A percentile compares a stretch with the other conserved stretches of the same genome.
Evolutionary conservation across 2,113 vertebrate species (phyloP).

Genomic region (Nycticryphes semicollaris): DNA sequence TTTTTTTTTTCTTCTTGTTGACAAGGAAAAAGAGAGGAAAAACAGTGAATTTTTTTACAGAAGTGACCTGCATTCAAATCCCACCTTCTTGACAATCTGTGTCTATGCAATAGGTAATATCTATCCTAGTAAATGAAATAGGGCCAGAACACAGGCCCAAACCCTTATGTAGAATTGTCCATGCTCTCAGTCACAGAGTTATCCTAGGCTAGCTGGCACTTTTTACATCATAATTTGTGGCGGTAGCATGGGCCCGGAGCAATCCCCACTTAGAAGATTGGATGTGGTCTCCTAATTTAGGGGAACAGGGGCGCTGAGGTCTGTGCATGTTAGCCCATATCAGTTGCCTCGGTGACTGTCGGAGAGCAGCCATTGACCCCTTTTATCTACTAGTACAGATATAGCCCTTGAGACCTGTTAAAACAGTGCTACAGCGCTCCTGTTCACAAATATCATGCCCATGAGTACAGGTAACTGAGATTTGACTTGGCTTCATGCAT

Average conservation of each 20-base stretch:
- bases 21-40: neutral
- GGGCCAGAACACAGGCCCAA: neutral
- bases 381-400: neutral
- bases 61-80: neutral
- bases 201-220: neutral
- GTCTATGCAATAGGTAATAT: neutral
- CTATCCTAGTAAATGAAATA: neutral
- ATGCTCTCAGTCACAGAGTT: neutral
- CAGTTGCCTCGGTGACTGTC: neutral
- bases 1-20: neutral
- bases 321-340: rapidly evolving
- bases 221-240: rapidly evolving
- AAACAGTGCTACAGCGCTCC: neutral
- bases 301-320: rapidly evolving
- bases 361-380: neutral
- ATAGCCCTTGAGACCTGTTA: neutral
- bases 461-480: neutral
- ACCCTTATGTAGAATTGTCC: neutral
- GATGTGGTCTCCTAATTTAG: neutral
- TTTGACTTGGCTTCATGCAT: neutral
- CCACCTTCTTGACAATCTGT: neutral
- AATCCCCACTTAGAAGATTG: neutral
- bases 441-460: neutral
- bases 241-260: neutral
- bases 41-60: neutral